These are phyloP conservation scores for Chelonoidis abingdonii DNA, from an alignment of 2,113 vertebrate genomes.

Conservation along the genomic window DNA sequence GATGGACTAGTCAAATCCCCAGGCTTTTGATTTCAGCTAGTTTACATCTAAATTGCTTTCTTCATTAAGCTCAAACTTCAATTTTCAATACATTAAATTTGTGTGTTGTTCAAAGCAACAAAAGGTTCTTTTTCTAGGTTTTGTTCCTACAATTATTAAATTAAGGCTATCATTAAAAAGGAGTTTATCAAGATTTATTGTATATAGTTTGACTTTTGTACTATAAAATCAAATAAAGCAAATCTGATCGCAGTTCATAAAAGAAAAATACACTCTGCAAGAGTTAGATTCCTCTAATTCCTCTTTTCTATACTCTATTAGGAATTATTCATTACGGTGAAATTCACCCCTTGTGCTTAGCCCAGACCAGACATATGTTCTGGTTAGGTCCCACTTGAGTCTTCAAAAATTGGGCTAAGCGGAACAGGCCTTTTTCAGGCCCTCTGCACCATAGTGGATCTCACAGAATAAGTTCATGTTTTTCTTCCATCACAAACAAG, in stretches of 20 bases:
- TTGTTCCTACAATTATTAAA: constrained; percentile 72
- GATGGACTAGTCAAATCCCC: neutral
- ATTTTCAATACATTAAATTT: constrained; percentile 67
- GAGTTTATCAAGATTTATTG: constrained; percentile 51
- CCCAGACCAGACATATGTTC: accelerated
- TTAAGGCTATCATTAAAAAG: constrained; percentile 59
- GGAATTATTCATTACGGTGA: accelerated
- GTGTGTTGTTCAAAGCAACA: constrained; percentile 51
- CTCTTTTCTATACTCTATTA: accelerated
- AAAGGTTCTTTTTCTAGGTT: constrained; percentile 56
- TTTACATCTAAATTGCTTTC: constrained; percentile 64
- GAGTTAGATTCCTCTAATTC: accelerated
- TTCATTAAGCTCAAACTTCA: constrained; percentile 68
- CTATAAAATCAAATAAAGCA: constrained; percentile 1
- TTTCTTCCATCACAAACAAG: neutral
- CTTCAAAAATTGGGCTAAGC: neutral
- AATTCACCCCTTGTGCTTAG: neutral
- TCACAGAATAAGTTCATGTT: accelerated
- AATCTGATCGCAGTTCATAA: constrained; percentile 42
- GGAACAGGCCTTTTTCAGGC: neutral
- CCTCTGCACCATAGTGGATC: accelerated
- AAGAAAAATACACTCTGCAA: neutral
- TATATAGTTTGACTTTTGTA: neutral
- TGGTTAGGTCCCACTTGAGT: accelerated
- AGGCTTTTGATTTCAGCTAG: constrained; percentile 46